Base-by-base conservation (phyloP, 2,888 invertebrate genomes). In the Lissocephala sabroskyi region DNA sequence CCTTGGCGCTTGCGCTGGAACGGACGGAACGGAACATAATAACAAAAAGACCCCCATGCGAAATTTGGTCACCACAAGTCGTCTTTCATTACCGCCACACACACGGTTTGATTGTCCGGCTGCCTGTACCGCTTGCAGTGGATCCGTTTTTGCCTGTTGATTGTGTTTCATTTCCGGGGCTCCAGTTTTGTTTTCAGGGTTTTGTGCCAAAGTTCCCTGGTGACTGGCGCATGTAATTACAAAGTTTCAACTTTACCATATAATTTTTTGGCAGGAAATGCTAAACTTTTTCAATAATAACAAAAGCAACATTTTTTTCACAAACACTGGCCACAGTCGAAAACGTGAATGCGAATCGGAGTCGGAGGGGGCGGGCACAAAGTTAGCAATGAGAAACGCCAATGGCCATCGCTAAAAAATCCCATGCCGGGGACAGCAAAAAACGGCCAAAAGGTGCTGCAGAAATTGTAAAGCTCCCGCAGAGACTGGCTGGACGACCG, bases 231-330 rank as follows among this genome's bases (percentile, higher is more conserved):
- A 64, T 70, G 71, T 71, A 70, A 70, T 74, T 70, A 71, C 75
- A 75, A 71, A 66, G 59, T 57, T 61, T 16, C 14, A 71, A 71
- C 65, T 63, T 71, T 65, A 49, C 49, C 73, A 59, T 67, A 71
- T 66, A 63, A 61, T 65, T 71, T 64, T 52, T 54, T 53, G 56
- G 45, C n/a, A n/a, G n/a, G 63, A 63, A 75, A 65, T 58, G 53
- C 51, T 45, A 65, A 71, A 71, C 68, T 71, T 71, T 76, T 76
- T 75, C 68, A 71, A 71, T 71, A 71, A 65, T 56, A 58, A 61
- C 67, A 76, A n/a, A n/a, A n/a, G n/a, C 30, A 10, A 41, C 29
- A 41, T 7, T 16, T 32, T 57, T 66, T 53, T 33, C 26, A 41
- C 58, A 57, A 41, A 16, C 13, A 19, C 5, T 37, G 18, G 17